Conservation (phyloP, 1,140 invertebrate genomes). For the Parapsyche elsis region DNA sequence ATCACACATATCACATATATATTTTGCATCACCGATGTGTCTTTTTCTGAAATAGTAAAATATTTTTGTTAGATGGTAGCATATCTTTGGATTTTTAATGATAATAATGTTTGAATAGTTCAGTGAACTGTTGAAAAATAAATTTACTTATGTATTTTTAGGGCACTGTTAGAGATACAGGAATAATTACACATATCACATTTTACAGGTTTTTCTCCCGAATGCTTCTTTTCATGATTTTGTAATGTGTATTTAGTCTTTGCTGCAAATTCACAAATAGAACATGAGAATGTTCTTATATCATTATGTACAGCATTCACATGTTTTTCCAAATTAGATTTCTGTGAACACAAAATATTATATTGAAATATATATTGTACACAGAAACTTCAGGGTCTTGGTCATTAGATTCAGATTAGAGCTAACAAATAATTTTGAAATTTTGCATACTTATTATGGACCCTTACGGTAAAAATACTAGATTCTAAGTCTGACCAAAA, state of each 20-base stretch:
- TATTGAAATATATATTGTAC: not conserved
- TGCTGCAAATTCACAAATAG: slow-evolving; percentile 33
- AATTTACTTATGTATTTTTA: slow-evolving; percentile 47
- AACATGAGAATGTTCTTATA: slow-evolving; percentile 13
- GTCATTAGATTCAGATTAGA: too few relatives aligned
- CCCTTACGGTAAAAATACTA: too few relatives aligned
- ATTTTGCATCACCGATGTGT: slow-evolving; percentile 36
- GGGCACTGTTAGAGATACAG: slow-evolving; percentile 29
- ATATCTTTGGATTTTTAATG: too few relatives aligned
- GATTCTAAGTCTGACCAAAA: too few relatives aligned
- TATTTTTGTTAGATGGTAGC: not conserved
- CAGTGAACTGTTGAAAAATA: too few relatives aligned
- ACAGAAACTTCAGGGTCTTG: too few relatives aligned
- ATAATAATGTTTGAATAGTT: too few relatives aligned
- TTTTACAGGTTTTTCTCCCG: slow-evolving; percentile 38
- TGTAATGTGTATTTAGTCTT: slow-evolving; percentile 26
- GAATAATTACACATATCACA: slow-evolving; percentile 41
- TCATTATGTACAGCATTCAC: slow-evolving; percentile 26
- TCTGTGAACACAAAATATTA: slow-evolving; percentile 16
- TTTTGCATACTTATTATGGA: too few relatives aligned
- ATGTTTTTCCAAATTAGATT: slow-evolving; percentile 50
- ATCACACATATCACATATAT: slow-evolving; percentile 35
- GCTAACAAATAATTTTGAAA: too few relatives aligned
- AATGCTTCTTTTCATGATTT: slow-evolving; percentile 37
- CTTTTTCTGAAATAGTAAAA: slow-evolving; percentile 31